phyloP scores from a whole-genome alignment of 2,113 vertebrate species.

The Diglossa brunneiventris region DNA sequence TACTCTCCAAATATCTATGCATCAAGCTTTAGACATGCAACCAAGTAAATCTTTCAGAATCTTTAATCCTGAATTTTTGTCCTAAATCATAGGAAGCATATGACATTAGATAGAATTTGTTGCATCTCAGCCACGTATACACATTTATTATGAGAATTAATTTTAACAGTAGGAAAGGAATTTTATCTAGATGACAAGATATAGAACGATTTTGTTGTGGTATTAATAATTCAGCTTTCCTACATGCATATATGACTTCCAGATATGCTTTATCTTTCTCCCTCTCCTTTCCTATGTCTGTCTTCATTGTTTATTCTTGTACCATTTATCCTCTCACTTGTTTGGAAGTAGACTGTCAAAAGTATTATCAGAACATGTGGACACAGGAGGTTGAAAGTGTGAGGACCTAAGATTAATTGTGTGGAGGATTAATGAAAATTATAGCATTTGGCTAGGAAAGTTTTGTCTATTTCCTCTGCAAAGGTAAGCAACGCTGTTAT shows the following conservation, averaged over 20 bases:
- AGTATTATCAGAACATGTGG: not conserved
- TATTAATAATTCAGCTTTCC: not conserved
- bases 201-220: not conserved
- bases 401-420: not conserved
- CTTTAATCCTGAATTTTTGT: not conserved
- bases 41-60: not conserved
- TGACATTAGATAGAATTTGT: not conserved
- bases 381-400: not conserved
- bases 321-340: not conserved
- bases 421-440: not conserved
- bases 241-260: not conserved
- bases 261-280: not conserved
- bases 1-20: not conserved
- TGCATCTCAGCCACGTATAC: not conserved
- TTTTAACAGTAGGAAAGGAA: not conserved
- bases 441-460: not conserved
- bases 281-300: not conserved
- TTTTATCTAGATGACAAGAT: not conserved
- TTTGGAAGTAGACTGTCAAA: not conserved
- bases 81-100: not conserved
- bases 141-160: not conserved
- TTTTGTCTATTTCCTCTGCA: not conserved
- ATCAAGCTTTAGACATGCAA: not conserved
- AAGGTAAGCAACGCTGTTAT: not conserved
- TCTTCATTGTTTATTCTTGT: not conserved